Evolutionary conservation across 2,888 invertebrate genomes (phyloP).

Genomic region (Tryphoninae sp.): DNA sequence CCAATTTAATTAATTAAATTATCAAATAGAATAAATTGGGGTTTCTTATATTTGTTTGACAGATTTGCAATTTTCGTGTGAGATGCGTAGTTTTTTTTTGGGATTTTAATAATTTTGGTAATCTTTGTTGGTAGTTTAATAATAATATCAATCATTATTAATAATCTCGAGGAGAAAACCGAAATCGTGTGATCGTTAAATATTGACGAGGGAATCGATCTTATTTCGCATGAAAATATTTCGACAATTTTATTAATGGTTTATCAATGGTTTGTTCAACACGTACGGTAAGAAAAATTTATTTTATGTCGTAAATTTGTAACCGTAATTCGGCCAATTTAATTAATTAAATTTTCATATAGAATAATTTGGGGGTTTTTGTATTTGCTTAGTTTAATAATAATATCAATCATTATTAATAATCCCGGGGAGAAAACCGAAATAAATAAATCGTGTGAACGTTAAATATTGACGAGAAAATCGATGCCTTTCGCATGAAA

Average conservation of each 20-base stretch:
- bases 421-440: constrained; percentile 1
- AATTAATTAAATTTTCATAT: neutral
- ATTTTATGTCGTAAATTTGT: neutral
- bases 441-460: neutral
- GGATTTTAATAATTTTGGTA: neutral
- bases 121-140: neutral
- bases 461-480: neutral
- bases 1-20: neutral
- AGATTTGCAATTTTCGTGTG: neutral
- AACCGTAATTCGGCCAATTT: neutral
- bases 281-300: neutral
- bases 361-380: neutral
- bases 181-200: neutral
- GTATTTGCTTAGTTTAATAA: neutral
- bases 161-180: constrained; percentile 1
- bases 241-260: neutral
- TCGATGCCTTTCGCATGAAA: neutral
- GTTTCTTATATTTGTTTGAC: neutral
- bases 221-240: neutral
- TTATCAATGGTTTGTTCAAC: too few relatives aligned
- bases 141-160: constrained; percentile 15
- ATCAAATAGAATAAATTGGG: neutral
- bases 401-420: constrained; percentile 13
- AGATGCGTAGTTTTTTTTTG: neutral
- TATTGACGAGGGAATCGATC: neutral